Percentiles rank a stretch among this genome's conserved stretches.
These are phyloP conservation scores for Urocyon cinereoargenteus DNA, from an alignment of 2,797 vertebrate species.

Conservation along the genomic window DNA sequence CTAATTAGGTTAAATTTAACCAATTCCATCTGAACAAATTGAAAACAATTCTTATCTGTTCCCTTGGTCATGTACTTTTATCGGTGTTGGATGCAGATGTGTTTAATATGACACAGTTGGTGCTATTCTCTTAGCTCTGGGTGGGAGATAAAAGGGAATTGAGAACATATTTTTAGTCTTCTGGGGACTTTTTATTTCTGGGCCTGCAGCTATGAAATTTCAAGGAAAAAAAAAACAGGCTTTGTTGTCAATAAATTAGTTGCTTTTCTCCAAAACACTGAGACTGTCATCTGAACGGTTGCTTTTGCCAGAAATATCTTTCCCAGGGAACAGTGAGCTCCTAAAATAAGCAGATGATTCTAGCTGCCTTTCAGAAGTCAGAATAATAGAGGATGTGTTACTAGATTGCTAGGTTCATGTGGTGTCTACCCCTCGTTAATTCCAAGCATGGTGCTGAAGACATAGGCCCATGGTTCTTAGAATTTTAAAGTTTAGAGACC, in stretches of 20 bases:
- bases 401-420: neutral
- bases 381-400: conserved; percentile 15
- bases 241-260: conserved; percentile 64
- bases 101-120: conserved; percentile 66
- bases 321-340: conserved; percentile 55
- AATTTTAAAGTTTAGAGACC: neutral
- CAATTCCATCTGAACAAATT: conserved; percentile 77
- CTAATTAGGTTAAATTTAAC: conserved; percentile 81
- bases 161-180: conserved; percentile 73
- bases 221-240: neutral
- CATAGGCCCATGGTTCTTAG: neutral
- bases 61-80: conserved; percentile 49
- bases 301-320: conserved; percentile 64
- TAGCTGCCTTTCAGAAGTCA: conserved; percentile 35
- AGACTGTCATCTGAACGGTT: conserved; percentile 51
- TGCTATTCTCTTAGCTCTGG: conserved; percentile 65
- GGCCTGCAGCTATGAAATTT: conserved; percentile 64
- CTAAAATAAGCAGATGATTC: conserved; percentile 57
- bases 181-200: conserved; percentile 67
- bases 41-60: conserved; percentile 77
- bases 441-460: neutral
- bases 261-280: conserved; percentile 67
- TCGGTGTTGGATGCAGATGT: conserved; percentile 42
- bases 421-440: neutral
- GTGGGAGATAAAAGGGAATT: conserved; percentile 57